Evolutionary conservation across 2,113 vertebrate genomes (phyloP), one percentile per base, ranked within the genome.

Genomic region (Indicator indicator): DNA sequence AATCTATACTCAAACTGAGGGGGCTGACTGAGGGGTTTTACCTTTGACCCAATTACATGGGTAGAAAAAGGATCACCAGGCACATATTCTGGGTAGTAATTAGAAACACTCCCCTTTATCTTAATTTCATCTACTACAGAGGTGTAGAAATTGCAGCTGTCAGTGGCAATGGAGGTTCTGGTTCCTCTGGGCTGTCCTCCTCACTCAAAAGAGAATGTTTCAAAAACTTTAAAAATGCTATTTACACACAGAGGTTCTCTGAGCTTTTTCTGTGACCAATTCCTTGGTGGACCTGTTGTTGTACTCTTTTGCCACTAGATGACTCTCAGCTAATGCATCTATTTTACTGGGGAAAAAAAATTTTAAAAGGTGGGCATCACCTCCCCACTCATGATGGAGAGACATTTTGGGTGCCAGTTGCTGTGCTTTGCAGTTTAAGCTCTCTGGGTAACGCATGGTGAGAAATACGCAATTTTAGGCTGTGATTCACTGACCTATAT

Each of bases 311-410:
- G 11, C 77, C 54, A 54, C 55, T 72, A 65, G 60, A 23, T 64
- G 19, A 48, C 54, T 78, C 56, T 71, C 56, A 81, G 52, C 9
- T 44, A 58, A 77, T 56, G 12, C 24, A 26, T 32, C 16, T 81
- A 3, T 68, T 83, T 75, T 28, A 44, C 40, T 16, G 8, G 16
- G 16, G 42, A 9, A 44, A 44, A 73, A 48, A 17, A 16, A 4
- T n/a, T n/a, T n/a, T n/a, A 59, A 16, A 6, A 59, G 17, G 26
- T 62, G n/a, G 46, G 9, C 4, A 77, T 88, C 38, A 58, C 19
- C 33, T 40, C 12, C 15, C 42, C 0, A 0, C 27, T 88, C 16
- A 9, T 1, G 2, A 15, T 6, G 15, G 12, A 19, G 2, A 50
- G 8, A 5, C 60, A 21, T n/a, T 71, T 71, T 1, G 11, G 21